Evolutionary conservation across 2,888 invertebrate genomes (phyloP), one percentile per base, ranked within the genome.

Genomic region (Andrena camellia): DNA sequence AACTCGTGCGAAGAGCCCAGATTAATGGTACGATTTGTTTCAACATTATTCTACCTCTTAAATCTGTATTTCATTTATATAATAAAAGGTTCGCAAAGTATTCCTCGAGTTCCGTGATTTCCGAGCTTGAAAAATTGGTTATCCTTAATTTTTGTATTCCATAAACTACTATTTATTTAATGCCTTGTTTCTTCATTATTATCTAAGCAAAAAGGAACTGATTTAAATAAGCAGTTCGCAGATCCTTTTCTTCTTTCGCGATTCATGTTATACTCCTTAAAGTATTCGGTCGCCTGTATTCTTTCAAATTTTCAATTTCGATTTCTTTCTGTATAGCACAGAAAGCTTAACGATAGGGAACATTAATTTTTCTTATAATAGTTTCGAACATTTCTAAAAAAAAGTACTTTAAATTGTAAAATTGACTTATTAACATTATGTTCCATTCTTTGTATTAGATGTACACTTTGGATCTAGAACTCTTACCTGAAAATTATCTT

Each of bases 1-100:
- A 94, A 95, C 63, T 94, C 94, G 17, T 95, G 96, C 0, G 95
- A 95, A 67, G 95, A 96, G 54, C 95, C 95, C 10, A 95, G 98
- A 86, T 94, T 97, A 50, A 95, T 96, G 67, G 95, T 95, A 80
- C 42, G 72, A 63, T 64, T 63, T 64, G 1, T 59, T 73, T 26
- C 20, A 54, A 67, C 0, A 64, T 42, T 64, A 62, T 8, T 67
- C 20, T 17, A 17, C n/a, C 20, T 20, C 6, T 48, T 50, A 17
- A 20, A 48, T 63, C 57, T 67, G 52, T 78, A 80, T 23, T 54
- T 62, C n/a, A 35, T 67, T 80, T 71, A 62, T 71, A 5, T 57
- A 70, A 79, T 78, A 70, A 70, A 78, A 42, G 7, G 2, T 23
- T 70, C 29, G 31, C 17, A 50, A 79, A 59, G 23, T 26, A 52